Conservation (phyloP, 2,113 vertebrate genomes). For the Anser brachyrhynchus region DNA sequence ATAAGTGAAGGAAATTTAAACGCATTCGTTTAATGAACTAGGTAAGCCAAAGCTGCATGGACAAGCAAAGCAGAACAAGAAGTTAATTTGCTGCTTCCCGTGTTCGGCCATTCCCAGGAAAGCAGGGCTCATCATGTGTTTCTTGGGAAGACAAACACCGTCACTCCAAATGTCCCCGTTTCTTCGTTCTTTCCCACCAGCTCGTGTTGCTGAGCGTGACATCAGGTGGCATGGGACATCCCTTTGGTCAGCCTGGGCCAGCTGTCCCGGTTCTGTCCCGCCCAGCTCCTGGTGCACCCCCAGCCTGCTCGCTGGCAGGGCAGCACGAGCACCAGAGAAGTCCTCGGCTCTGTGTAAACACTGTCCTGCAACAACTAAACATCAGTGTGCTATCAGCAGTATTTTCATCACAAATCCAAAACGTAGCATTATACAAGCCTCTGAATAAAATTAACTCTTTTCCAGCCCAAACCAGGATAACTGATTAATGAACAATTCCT, state of each 20-base stretch:
- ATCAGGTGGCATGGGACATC: no score
- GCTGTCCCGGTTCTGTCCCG: no score
- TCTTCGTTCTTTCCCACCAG: no score
- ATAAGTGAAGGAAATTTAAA: neutral
- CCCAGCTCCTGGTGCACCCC: neutral
- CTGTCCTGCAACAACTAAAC: neutral
- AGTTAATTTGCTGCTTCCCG: neutral
- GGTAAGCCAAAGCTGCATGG: neutral
- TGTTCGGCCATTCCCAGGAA: neutral
- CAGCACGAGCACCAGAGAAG: neutral
- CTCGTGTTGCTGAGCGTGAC: no score
- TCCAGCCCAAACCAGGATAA: neutral
- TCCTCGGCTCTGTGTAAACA: neutral
- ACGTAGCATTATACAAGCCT: neutral
- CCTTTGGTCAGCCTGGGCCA: no score
- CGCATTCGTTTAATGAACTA: neutral
- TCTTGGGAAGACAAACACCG: neutral
- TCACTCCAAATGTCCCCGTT: no score
- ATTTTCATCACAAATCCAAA: neutral
- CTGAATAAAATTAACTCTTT: neutral
- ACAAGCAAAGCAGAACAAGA: neutral
- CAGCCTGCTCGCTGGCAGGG: neutral
- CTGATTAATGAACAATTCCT: no score
- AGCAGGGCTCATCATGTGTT: neutral
- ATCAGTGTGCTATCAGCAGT: neutral